Base-by-base conservation (phyloP, 2,797 vertebrate species). In the Chelmon rostratus region DNA sequence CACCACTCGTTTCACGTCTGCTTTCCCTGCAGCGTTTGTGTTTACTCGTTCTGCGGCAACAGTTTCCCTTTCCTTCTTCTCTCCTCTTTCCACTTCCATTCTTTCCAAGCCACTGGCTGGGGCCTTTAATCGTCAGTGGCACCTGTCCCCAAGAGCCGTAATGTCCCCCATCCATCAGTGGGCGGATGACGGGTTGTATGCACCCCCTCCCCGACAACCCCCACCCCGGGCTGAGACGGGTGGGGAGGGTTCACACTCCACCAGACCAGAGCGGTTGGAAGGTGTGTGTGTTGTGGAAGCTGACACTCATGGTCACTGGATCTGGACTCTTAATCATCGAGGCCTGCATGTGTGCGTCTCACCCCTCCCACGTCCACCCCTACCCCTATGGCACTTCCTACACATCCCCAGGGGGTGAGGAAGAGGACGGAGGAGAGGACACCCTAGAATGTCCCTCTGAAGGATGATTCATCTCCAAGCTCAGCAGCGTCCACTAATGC, bases 91-190 rank as follows among this genome's bases (percentile, higher is more conserved):
- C 88, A 87, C 88, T 89, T 87, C 88, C 89, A 92, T 91, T 91
- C 90, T 95, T 95, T 94, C 91, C 90, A 65, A 93, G 89, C 88
- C 92, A 91, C 82, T 93, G 93, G 90, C 89, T 90, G 85, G 79
- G 91, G 88, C 92, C 93, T 94, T 94, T 94, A 94, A 94, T 95
- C 93, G 93, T 93, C 89, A 68, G 83, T 91, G 91, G 92, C 93
- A 95, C 93, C 94, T 95, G 94, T 95, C 93, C 93, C 93, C 93
- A 90, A 84, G 88, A 93, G 92, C 92, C 52, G 69, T 94, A 94
- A 95, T 94, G 93, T 93, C 87, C 89, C 66, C 85, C 91, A 94
- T 95, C 92, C 93, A 94, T 95, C 94, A 95, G 92, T 68, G 68
- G 79, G 73, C n/a, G 83, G 85, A 91, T 93, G 94, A 93, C 88